Percentiles rank a stretch among this genome's conserved stretches.
Evolutionary conservation across 2,797 vertebrate species (phyloP).

Genomic region (Neoniphon sammara): DNA sequence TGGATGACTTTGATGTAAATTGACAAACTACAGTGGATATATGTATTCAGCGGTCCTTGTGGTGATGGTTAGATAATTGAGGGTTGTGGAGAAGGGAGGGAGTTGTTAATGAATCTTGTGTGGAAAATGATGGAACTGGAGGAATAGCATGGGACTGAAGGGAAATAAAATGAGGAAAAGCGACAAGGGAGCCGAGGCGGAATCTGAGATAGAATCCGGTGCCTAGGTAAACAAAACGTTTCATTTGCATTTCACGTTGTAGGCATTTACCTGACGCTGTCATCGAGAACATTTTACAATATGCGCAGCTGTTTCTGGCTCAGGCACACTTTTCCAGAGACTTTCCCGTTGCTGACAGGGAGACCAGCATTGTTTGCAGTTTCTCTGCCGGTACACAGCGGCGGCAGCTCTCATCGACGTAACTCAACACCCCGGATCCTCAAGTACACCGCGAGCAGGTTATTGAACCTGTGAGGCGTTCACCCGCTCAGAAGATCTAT

Average conservation of each 20-base stretch:
- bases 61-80: background rate
- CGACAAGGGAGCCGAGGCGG: background rate
- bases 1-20: background rate
- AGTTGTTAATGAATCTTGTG: background rate
- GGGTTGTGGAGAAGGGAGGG: background rate
- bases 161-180: background rate
- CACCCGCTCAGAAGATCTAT: slow-evolving; percentile 61
- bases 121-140: background rate
- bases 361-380: slow-evolving; percentile 38
- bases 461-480: slow-evolving; percentile 66
- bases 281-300: background rate
- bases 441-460: slow-evolving; percentile 52
- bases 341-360: slow-evolving; percentile 2
- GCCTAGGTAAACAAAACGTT: slow-evolving; percentile 23
- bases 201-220: background rate
- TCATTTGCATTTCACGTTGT: slow-evolving; percentile 27
- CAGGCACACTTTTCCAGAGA: background rate
- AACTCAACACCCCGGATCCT: slow-evolving; percentile 38
- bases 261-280: background rate
- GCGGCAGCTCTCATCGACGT: slow-evolving; percentile 37
- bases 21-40: slow-evolving; percentile 11
- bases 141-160: background rate
- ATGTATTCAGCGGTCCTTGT: background rate
- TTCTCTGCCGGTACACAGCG: slow-evolving; percentile 23
- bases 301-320: background rate